Evolutionary conservation across 1,140 invertebrate species (phyloP), one percentile per base, ranked within the genome.

Genomic region (Drosophila ananassae): DNA sequence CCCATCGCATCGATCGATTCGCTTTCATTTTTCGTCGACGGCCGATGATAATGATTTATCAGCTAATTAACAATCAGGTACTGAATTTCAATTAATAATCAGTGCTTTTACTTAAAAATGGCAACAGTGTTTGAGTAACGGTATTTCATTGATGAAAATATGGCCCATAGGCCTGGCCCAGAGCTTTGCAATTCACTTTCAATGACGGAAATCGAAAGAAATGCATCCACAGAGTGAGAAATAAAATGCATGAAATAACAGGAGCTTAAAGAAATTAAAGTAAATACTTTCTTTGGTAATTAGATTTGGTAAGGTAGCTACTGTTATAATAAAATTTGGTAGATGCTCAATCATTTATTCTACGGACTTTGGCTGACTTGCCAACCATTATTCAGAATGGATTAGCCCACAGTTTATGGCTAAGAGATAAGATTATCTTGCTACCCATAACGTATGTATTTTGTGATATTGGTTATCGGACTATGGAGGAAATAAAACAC

Each of bases 11-110:
- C 12, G 30, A 8, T 37, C 60, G 48, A 78, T 89, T 89, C 82
- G 82, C 82, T 87, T 87, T 87, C 82, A 76, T 83, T 87, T 76
- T 79, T 79, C 32, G 51, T 58, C 55, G 58, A 72, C 47, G 59
- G 7, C 47, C 51, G 9, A 39, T 56, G 52, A 46, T 78, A 81
- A 73, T 81, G 74, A 82, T 89, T 89, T 79, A 89, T 89, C 71
- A 72, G 74, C 71, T 89, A 87, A 89, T 89, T 89, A 74, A 73
- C 71, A 76, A 61, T 59, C 12, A 53, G 55, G 56, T 44, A 56
- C 41, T 58, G 82, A 75, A 87, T 87, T 67, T 79, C 55, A 89
- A 87, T 82, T 55, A 54, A 17, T 17, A 64, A 61, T 22, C 59
- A 25, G 24, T 57, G 4, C 8, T 5, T 6, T 10, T 59, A 41